Conservation (phyloP, 2,113 vertebrate species). For the Indicator indicator region DNA sequence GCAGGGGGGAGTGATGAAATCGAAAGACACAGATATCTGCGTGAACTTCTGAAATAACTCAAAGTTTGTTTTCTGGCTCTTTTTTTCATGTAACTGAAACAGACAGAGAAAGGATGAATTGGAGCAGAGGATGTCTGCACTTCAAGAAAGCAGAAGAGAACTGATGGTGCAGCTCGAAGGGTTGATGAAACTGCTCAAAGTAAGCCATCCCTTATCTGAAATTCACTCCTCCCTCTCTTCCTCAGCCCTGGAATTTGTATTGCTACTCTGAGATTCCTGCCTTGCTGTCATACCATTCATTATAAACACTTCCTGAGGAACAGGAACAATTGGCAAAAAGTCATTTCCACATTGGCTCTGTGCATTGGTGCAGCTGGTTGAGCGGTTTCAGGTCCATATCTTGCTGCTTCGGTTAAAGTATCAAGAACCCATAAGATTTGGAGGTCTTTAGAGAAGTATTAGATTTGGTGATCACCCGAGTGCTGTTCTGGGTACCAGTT, state of each 20-base stretch:
- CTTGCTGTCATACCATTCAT: rapidly evolving
- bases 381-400: not conserved
- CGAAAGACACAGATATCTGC: rapidly evolving
- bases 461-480: rapidly evolving
- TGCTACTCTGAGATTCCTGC: not conserved
- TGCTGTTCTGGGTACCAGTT: not conserved
- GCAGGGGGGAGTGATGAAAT: not conserved
- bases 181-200: conserved; percentile 96
- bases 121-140: conserved; percentile 93
- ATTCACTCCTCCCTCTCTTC: rapidly evolving
- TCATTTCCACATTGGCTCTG: not conserved
- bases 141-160: conserved; percentile 93
- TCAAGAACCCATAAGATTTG: rapidly evolving
- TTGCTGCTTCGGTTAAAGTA: not conserved
- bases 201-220: not conserved
- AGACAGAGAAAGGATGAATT: conserved; percentile 96
- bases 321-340: not conserved
- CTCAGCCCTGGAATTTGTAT: rapidly evolving
- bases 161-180: conserved; percentile 97
- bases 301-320: not conserved
- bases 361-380: rapidly evolving
- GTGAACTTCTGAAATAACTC: not conserved
- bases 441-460: rapidly evolving
- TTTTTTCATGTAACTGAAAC: not conserved
- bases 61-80: not conserved